phyloP scores from a whole-genome alignment of 1,140 invertebrate genomes.

The Trichoplusia ni region DNA sequence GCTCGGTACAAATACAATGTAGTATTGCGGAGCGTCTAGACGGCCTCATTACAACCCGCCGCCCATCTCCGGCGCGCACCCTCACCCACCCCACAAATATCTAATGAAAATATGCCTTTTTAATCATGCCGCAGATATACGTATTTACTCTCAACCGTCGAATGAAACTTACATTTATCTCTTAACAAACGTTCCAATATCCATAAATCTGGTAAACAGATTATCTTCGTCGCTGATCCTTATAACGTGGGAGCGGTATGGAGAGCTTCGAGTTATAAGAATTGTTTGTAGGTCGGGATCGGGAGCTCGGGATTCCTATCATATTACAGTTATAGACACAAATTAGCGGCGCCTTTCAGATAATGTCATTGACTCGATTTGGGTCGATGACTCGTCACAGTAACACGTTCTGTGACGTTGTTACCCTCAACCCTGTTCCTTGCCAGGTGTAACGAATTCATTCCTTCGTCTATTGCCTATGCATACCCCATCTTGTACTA shows the following conservation, averaged over 20 bases:
- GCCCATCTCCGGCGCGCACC: conserved; percentile 29
- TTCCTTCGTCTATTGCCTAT: conserved; percentile 3
- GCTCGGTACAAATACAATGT: conserved; percentile 59
- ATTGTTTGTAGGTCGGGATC: conserved; percentile 4
- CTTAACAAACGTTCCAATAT: background rate
- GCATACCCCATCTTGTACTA: conserved; percentile 21
- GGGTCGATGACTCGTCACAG: conserved; percentile 30
- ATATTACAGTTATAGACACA: background rate
- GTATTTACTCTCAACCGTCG: background rate
- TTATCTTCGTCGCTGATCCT: conserved; percentile 2
- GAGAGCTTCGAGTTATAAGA: background rate
- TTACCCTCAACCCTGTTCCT: background rate
- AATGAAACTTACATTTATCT: background rate
- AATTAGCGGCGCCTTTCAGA: conserved; percentile 15
- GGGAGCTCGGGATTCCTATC: background rate
- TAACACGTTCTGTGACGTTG: background rate
- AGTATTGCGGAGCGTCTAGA: conserved; percentile 68
- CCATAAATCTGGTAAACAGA: conserved; percentile 4
- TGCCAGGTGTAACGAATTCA: conserved; percentile 15
- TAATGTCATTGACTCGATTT: conserved; percentile 33
- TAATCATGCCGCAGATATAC: conserved; percentile 44
- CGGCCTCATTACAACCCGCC: conserved; percentile 63
- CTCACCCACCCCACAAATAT: conserved; percentile 40
- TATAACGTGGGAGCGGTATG: background rate
- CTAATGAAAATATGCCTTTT: conserved; percentile 62